Conservation (phyloP, 2,797 vertebrate genomes). For the Numenius phaeopus region DNA sequence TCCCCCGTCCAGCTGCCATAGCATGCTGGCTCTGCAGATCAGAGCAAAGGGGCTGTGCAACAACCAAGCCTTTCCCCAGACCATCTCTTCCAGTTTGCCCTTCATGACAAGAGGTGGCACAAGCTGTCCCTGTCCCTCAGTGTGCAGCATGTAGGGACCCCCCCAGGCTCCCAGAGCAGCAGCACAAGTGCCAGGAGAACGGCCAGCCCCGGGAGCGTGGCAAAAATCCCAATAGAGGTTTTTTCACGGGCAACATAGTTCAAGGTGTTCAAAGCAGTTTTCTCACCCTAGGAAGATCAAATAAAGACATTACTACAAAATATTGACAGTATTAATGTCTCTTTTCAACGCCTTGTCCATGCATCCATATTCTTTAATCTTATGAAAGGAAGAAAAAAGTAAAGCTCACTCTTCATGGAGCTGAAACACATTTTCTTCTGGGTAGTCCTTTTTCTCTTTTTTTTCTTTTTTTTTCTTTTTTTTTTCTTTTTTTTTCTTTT, state of each 20-base stretch:
- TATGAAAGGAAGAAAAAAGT: not conserved
- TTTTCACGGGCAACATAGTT: not conserved
- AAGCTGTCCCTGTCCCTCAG: not conserved
- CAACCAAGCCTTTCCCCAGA: not conserved
- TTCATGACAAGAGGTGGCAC: not conserved
- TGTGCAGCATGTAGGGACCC: fast-evolving
- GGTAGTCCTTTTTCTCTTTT: not conserved
- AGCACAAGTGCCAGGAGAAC: not conserved
- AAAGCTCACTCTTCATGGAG: not conserved
- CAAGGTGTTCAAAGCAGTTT: not conserved
- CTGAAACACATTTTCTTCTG: not conserved
- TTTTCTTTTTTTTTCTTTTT: not conserved
- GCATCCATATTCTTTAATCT: not conserved
- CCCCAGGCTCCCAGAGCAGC: not conserved
- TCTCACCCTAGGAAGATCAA: not conserved
- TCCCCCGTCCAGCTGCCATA: not conserved
- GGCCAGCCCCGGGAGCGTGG: fast-evolving
- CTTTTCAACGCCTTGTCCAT: not conserved
- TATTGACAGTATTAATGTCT: not conserved
- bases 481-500: not conserved
- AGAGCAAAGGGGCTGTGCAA: fast-evolving
- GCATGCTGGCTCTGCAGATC: not conserved
- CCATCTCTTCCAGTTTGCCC: not conserved
- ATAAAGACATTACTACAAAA: not conserved
- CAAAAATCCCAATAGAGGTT: not conserved